phyloP scores from a whole-genome alignment of 2,888 invertebrate species.

The Drosophila mercatorum region DNA sequence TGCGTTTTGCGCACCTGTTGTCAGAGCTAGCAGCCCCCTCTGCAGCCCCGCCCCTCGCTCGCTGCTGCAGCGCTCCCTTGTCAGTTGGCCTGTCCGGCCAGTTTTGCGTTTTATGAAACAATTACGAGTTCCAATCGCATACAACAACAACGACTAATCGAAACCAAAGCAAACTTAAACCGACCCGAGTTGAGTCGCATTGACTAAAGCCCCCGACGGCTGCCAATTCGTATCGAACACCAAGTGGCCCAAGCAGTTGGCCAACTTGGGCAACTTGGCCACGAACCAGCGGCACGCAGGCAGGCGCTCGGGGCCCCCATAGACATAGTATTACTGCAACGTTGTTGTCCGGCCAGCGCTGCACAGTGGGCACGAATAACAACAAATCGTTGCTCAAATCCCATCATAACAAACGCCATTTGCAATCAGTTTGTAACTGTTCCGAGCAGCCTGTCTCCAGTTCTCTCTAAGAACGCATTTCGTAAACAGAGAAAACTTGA shows the following conservation, averaged over 20 bases:
- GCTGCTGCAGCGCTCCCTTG: not conserved
- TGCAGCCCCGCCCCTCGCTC: not conserved
- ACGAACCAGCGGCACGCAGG: constrained; percentile 24
- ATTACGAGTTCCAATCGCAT: constrained; percentile 62
- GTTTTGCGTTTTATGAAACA: constrained; percentile 76
- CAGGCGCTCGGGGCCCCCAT: constrained; percentile 19
- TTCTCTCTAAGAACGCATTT: not conserved
- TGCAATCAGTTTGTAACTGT: not conserved
- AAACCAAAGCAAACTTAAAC: constrained; percentile 19
- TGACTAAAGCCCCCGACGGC: constrained; percentile 30
- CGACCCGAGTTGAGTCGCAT: constrained; percentile 20
- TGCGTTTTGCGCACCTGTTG: constrained; percentile 72
- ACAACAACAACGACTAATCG: constrained; percentile 41
- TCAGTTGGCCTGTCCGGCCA: constrained; percentile 46
- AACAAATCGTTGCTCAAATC: not conserved
- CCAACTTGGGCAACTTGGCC: constrained; percentile 44
- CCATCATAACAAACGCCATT: not conserved
- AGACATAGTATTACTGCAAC: constrained; percentile 39
- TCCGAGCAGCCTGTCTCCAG: not conserved
- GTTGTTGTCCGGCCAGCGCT: constrained; percentile 28
- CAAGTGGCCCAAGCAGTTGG: constrained; percentile 58
- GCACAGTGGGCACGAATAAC: constrained; percentile 11
- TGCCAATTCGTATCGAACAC: constrained; percentile 54
- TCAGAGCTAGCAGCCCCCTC: constrained; percentile 5
- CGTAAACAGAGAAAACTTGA: not conserved